A percentile compares a stretch with the other conserved stretches of the same genome.
phyloP scores from a whole-genome alignment of 2,888 invertebrate genomes.

The Phalera bucephala region DNA sequence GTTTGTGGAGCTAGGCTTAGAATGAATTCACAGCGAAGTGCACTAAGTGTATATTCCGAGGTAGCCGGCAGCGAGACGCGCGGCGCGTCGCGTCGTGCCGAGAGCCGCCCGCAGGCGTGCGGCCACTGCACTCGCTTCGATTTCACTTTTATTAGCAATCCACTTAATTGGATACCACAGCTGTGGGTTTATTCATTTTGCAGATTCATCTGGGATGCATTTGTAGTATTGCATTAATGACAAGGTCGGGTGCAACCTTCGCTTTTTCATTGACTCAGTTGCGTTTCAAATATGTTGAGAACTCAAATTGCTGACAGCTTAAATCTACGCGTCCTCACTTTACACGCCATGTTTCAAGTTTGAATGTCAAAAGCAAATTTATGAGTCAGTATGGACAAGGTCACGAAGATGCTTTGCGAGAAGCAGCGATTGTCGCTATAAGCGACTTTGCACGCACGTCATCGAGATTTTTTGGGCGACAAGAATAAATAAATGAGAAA shows the following conservation, averaged over 20 bases:
- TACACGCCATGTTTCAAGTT: too few relatives aligned
- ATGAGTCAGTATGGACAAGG: too few relatives aligned
- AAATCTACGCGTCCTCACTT: too few relatives aligned
- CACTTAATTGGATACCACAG: constrained; percentile 81
- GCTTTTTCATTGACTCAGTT: constrained; percentile 2
- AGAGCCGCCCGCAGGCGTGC: constrained; percentile 38
- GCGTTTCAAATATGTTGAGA: not conserved
- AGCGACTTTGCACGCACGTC: too few relatives aligned
- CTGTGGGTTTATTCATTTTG: constrained; percentile 77
- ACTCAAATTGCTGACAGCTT: too few relatives aligned
- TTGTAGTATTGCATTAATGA: constrained; percentile 40
- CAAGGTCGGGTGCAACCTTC: constrained; percentile 20
- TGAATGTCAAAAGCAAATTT: too few relatives aligned
- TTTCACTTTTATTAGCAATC: constrained; percentile 83
- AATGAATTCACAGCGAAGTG: constrained; percentile 15
- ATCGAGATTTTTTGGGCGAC: too few relatives aligned
- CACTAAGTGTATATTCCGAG: constrained; percentile 10
- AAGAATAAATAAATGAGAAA: too few relatives aligned
- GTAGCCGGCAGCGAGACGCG: constrained; percentile 16
- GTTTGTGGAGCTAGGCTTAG: constrained; percentile 8
- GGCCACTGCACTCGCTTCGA: constrained; percentile 81
- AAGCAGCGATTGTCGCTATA: too few relatives aligned
- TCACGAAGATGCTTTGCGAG: too few relatives aligned
- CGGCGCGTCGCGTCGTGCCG: constrained; percentile 15
- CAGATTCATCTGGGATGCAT: constrained; percentile 69